Conservation (phyloP, 2,888 invertebrate species). For the Diploptera punctata region DNA sequence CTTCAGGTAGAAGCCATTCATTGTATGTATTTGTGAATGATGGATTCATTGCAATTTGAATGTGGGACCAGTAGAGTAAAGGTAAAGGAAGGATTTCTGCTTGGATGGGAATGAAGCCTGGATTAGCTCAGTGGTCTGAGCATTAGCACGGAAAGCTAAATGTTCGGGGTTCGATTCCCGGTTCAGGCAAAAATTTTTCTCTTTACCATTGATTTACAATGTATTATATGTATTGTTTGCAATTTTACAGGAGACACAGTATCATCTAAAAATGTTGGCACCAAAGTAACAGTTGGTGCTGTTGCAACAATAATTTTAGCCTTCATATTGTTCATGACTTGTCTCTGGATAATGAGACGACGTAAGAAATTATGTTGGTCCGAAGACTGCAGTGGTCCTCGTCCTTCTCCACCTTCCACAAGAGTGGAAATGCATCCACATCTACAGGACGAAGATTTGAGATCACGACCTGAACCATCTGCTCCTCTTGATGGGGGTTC, state of each 20-base stretch:
- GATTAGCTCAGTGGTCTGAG: too few relatives aligned
- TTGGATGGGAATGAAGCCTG: too few relatives aligned
- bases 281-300: constrained; percentile 24
- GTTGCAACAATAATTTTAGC: constrained; percentile 16
- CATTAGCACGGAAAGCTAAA: too few relatives aligned
- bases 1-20: too few relatives aligned
- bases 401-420: neutral
- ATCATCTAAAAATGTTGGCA: neutral
- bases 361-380: constrained; percentile 6
- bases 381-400: neutral
- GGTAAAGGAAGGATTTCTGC: too few relatives aligned
- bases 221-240: too few relatives aligned
- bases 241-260: neutral
- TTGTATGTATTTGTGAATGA: too few relatives aligned
- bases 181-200: too few relatives aligned
- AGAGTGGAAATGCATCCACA: neutral
- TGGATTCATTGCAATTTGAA: too few relatives aligned
- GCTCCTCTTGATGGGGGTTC: neutral
- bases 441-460: neutral
- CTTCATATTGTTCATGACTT: constrained; percentile 16
- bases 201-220: too few relatives aligned
- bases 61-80: too few relatives aligned
- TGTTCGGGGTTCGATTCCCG: too few relatives aligned
- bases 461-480: neutral
- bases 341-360: constrained; percentile 17